Percentiles rank a stretch among this genome's conserved stretches.
Evolutionary conservation across 2,113 vertebrate species (phyloP).

Genomic region (Xiphias gladius): DNA sequence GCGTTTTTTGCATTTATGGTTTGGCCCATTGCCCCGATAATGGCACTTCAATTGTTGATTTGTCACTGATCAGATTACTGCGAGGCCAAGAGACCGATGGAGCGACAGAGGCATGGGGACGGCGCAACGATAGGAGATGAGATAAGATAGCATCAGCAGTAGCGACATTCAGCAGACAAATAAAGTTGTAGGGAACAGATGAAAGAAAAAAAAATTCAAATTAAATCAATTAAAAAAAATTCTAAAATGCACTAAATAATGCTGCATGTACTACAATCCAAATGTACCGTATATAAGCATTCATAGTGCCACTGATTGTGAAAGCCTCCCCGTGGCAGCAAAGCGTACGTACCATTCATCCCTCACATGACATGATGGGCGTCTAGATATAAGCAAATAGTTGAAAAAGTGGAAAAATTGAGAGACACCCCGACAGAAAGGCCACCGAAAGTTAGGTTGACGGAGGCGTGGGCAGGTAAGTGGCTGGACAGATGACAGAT

Average conservation of each 20-base stretch:
- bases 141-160: not conserved
- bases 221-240: not conserved
- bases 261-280: not conserved
- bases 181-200: not conserved
- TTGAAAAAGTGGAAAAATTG: too few relatives aligned
- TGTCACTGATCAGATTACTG: conserved; percentile 74
- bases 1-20: conserved; percentile 40
- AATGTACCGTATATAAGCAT: too few relatives aligned
- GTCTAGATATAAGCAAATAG: not conserved
- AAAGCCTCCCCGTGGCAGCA: too few relatives aligned
- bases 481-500: too few relatives aligned
- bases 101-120: not conserved
- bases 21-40: conserved; percentile 45
- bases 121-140: not conserved
- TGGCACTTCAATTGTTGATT: conserved; percentile 74
- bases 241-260: not conserved
- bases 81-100: conserved; percentile 5
- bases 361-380: not conserved
- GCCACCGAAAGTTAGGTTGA: too few relatives aligned
- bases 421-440: not conserved
- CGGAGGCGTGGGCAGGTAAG: not conserved
- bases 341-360: not conserved
- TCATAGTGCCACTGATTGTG: too few relatives aligned
- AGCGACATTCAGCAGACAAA: not conserved
- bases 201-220: too few relatives aligned